Conservation (phyloP, 2,113 vertebrate genomes). For the Chionomys nivalis region DNA sequence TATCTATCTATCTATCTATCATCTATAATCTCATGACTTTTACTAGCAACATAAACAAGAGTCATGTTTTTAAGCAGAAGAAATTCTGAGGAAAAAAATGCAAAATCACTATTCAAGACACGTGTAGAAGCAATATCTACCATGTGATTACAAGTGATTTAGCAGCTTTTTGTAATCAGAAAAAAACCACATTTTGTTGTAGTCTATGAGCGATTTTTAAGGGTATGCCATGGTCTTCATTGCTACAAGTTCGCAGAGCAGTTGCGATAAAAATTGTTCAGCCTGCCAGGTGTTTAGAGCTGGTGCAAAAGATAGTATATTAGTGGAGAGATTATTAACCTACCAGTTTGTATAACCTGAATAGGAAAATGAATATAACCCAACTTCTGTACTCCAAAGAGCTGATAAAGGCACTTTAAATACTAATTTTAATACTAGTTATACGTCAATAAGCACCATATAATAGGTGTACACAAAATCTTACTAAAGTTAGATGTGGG, state of each 20-base stretch:
- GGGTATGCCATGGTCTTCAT: neutral
- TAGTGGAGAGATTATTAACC: conserved; percentile 7
- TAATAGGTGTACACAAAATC: neutral
- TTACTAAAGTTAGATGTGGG: neutral
- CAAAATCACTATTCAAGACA: neutral
- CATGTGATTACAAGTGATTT: neutral
- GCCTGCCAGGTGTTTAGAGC: neutral
- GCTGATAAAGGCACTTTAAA: neutral
- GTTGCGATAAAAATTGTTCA: neutral
- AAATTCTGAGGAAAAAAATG: neutral
- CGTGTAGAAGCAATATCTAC: neutral
- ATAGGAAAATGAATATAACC: conserved; percentile 26
- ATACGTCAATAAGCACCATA: neutral
- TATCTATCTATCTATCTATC: neutral
- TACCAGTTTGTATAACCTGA: neutral
- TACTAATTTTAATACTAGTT: neutral
- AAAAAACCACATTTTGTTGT: neutral
- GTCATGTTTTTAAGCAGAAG: neutral
- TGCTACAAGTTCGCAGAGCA: neutral
- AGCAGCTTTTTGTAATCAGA: neutral
- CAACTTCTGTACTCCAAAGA: neutral
- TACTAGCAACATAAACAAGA: neutral
- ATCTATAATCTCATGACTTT: neutral
- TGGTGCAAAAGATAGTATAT: neutral
- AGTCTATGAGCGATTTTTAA: neutral